Conservation (phyloP, 2,113 vertebrate species). For the Alouatta palliata region DNA sequence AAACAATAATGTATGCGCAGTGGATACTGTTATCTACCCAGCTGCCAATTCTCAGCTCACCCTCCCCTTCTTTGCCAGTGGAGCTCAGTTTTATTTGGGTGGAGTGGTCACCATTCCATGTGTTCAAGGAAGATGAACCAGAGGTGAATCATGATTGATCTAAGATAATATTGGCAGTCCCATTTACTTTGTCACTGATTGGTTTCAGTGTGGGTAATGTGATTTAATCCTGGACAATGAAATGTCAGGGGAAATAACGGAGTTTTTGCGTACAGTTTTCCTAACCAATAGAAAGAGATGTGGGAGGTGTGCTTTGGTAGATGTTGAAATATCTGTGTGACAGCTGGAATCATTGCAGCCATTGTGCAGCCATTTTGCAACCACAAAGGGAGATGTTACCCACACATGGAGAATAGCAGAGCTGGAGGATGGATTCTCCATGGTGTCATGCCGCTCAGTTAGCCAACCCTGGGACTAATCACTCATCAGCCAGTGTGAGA, state of each 20-base stretch:
- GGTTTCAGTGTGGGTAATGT: not conserved
- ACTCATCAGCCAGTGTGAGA: not conserved
- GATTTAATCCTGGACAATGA: not conserved
- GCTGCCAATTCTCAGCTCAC: not conserved
- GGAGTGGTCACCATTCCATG: not conserved
- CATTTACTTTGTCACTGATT: not conserved
- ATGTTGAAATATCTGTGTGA: not conserved
- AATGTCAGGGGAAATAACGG: not conserved
- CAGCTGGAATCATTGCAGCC: not conserved
- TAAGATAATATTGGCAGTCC: not conserved
- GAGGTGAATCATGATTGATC: not conserved
- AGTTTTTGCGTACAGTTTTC: not conserved
- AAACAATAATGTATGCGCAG: not conserved
- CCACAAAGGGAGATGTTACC: not conserved
- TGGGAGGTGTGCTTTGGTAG: not conserved
- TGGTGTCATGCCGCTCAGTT: not conserved
- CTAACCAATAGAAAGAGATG: not conserved
- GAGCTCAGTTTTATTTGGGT: not conserved
- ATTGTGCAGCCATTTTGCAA: not conserved
- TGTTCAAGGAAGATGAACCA: not conserved
- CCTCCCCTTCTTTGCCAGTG: not conserved
- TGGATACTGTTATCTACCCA: not conserved
- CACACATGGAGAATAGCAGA: not conserved
- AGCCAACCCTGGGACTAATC: not conserved
- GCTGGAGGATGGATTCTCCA: not conserved